A percentile compares a stretch with the other conserved stretches of the same genome.
These are phyloP conservation scores for Platorchestia sp. DNA, from an alignment of 1,140 invertebrate genomes.

Conservation along the genomic window DNA sequence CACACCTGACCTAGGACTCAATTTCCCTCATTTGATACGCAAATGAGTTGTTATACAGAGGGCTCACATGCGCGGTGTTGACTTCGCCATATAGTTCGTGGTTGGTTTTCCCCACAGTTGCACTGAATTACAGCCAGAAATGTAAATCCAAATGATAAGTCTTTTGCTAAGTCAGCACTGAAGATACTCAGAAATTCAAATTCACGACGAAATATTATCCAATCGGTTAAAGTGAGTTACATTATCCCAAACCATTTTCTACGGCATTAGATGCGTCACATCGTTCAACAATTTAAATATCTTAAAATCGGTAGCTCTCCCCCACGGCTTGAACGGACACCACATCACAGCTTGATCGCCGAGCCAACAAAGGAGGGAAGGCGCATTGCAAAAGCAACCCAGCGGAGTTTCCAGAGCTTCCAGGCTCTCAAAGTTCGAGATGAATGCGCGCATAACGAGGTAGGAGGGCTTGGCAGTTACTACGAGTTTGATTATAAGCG, in stretches of 20 bases:
- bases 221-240: not conserved
- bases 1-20: not conserved
- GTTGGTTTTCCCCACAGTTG: not conserved
- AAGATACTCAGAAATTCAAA: not conserved
- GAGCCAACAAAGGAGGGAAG: not conserved
- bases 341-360: no score
- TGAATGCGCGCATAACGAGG: not conserved
- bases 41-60: not conserved
- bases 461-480: not conserved
- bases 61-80: not conserved
- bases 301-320: not conserved
- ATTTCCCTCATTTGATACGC: not conserved
- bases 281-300: not conserved
- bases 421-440: not conserved
- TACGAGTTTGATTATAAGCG: not conserved
- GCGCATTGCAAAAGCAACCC: not conserved
- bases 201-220: no score
- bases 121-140: not conserved
- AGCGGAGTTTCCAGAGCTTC: not conserved
- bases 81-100: not conserved
- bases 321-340: not conserved
- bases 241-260: not conserved
- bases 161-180: not conserved
- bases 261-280: not conserved
- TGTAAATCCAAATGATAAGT: not conserved